A percentile compares a stretch with the other conserved stretches of the same genome.
Evolutionary conservation across 2,888 invertebrate genomes (phyloP).

Genomic region (Microctonus aethiopoides): DNA sequence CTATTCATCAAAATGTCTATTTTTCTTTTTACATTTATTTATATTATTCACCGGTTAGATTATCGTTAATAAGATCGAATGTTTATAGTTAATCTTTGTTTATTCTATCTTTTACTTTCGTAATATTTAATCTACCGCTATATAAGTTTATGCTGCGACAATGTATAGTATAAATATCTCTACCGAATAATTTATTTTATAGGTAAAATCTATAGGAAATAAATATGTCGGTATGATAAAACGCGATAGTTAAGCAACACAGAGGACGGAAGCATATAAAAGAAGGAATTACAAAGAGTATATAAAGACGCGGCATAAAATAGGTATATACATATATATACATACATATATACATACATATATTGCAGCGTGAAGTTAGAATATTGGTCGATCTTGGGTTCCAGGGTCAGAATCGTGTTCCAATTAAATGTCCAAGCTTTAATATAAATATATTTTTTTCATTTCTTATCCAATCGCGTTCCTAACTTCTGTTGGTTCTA

Average conservation of each 20-base stretch:
- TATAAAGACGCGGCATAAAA: not conserved
- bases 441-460: constrained; percentile 10
- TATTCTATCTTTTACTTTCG: constrained; percentile 10
- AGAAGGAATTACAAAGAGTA: not conserved
- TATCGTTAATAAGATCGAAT: constrained; percentile 40
- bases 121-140: constrained; percentile 21
- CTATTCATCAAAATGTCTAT: constrained; percentile 16
- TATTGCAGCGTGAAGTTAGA: not conserved
- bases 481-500: constrained; percentile 28
- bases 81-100: not conserved
- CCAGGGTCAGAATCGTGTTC: constrained; percentile 65
- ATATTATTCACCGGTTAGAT: constrained; percentile 17
- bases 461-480: constrained; percentile 40
- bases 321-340: not conserved
- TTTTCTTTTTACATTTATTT: not conserved
- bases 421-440: constrained; percentile 55
- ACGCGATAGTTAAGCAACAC: not conserved
- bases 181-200: too few species aligned
- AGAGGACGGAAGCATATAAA: not conserved
- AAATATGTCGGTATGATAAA: not conserved
- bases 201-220: not conserved
- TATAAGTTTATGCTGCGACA: not conserved
- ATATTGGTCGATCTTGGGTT: constrained; percentile 55
- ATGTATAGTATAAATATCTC: not conserved
- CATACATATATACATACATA: not conserved